Conservation (phyloP, 1,140 invertebrate species). For the Listronotus bonariensis region DNA sequence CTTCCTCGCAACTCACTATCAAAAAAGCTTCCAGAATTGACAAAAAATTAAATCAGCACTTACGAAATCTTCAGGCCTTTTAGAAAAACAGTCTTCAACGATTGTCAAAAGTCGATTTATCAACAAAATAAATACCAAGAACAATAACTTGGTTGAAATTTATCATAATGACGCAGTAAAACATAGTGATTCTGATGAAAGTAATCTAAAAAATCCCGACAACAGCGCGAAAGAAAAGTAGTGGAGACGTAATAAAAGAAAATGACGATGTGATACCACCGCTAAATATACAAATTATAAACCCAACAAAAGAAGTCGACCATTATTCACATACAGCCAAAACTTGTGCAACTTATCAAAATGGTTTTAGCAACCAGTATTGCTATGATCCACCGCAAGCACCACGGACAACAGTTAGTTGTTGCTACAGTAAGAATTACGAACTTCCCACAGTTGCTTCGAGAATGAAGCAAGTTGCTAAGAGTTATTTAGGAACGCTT, state of each 20-base stretch:
- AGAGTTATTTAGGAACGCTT: constrained; percentile 57
- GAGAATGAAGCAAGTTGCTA: constrained; percentile 58
- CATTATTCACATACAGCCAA: background rate
- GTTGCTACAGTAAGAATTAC: constrained; percentile 53
- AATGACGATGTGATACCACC: constrained; percentile 19
- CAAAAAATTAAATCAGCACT: constrained; percentile 12
- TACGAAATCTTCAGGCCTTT: background rate
- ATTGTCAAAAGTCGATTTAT: constrained; percentile 16
- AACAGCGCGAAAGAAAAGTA: constrained; percentile 17
- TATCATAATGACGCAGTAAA: constrained; percentile 57
- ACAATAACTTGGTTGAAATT: constrained; percentile 57
- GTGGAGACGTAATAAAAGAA: background rate
- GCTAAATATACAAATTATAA: constrained; percentile 14
- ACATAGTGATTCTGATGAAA: constrained; percentile 49
- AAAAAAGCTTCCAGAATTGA: constrained; percentile 22
- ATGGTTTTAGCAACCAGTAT: background rate
- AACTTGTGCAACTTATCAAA: background rate
- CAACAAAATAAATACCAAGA: constrained; percentile 12
- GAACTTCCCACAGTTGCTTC: constrained; percentile 61
- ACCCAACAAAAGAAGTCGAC: background rate
- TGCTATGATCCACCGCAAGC: constrained; percentile 34
- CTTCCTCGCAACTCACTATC: constrained; percentile 17
- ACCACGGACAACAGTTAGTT: constrained; percentile 30
- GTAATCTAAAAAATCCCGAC: constrained; percentile 28
- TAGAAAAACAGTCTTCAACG: constrained; percentile 21